Base-by-base conservation (phyloP, 2,888 invertebrate genomes). In the Melanchra persicariae region DNA sequence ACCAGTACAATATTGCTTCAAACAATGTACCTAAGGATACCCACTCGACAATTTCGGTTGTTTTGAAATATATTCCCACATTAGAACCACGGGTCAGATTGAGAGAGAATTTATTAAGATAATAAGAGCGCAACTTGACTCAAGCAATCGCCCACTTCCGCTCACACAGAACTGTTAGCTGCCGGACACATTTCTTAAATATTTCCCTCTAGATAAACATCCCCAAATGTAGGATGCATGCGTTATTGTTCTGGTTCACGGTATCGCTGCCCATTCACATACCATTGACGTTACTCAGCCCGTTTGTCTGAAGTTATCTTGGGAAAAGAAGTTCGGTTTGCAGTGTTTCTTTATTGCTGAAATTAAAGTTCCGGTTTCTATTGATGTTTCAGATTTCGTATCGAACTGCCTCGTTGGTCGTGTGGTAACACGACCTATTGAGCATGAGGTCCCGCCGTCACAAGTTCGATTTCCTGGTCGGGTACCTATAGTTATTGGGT, bases 121-220 rank as follows among this genome's bases (percentile, higher is more conserved):
- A 84, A 84, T 85, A 82, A 82, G 74, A 73, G 62, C 88, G 89
- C 88, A 91, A 91, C 84, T 85, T 87, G 89, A 90, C 84, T 89
- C 89, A 86, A 82, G 83, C 90, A 91, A 93, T 92, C 89, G 87
- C 67, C 77, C 55, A 75, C 85, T 92, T 93, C 93, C 93, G 92
- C 85, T 90, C 89, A 76, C 89, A 86, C 71, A 66, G 63, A 59
- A 61, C 43, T 54, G 52, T 54, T 45, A 40, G 30, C 51, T n/a
- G 58, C 40, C 58, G 65, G 70, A 77, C 70, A 73, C 70, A 80
- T 72, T 68, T 73, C 68, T 81, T 75, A 66, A 78, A 81, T 81
- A 70, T 75, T 75, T 72, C 30, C 62, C 59, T 70, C 22, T 61
- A 65, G 58, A 73, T 79, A 75, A 79, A 75, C 70, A 75, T 69